Percentiles rank a stretch among this genome's conserved stretches.
These are phyloP conservation scores for Sphecodes monilicornis DNA, from an alignment of 2,888 invertebrate genomes.

Conservation along the genomic window DNA sequence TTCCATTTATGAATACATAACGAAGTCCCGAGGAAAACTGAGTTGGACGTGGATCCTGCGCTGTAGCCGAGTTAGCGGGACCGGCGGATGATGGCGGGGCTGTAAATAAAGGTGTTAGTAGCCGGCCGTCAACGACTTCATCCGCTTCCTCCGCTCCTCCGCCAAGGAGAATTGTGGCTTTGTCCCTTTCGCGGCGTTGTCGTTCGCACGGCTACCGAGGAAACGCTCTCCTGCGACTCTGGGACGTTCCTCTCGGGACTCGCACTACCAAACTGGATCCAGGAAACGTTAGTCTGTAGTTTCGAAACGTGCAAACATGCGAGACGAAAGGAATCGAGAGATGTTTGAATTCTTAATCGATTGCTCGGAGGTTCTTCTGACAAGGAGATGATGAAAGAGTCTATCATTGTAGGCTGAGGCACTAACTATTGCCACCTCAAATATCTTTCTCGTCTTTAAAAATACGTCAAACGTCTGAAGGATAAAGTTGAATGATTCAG, in stretches of 20 bases:
- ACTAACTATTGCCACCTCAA: too few species aligned
- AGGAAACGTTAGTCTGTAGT: neutral
- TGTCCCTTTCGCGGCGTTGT: conserved; percentile 44
- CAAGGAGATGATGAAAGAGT: too few species aligned
- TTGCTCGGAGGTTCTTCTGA: too few species aligned
- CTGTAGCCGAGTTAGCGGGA: conserved; percentile 39
- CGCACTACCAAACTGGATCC: neutral
- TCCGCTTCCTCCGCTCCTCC: conserved; percentile 21
- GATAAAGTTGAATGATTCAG: too few species aligned
- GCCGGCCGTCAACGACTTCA: conserved; percentile 50
- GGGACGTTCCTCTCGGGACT: neutral
- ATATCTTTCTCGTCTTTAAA: too few species aligned
- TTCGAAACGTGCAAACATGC: neutral
- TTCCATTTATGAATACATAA: conserved; percentile 81
- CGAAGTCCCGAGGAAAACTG: conserved; percentile 73
- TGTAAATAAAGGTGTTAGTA: conserved; percentile 55
- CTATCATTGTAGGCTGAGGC: too few species aligned
- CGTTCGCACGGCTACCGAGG: conserved; percentile 54
- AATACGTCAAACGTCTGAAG: too few species aligned
- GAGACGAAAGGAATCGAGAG: neutral
- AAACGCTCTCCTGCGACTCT: conserved; percentile 12
- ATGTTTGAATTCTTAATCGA: too few species aligned
- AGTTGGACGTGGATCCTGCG: conserved; percentile 57
- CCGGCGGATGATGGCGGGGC: conserved; percentile 2
- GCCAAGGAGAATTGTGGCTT: conserved; percentile 21